A percentile compares a stretch with the other conserved stretches of the same genome.
phyloP scores from a whole-genome alignment of 2,797 vertebrate species.

The Melanotaenia maccullochi region DNA sequence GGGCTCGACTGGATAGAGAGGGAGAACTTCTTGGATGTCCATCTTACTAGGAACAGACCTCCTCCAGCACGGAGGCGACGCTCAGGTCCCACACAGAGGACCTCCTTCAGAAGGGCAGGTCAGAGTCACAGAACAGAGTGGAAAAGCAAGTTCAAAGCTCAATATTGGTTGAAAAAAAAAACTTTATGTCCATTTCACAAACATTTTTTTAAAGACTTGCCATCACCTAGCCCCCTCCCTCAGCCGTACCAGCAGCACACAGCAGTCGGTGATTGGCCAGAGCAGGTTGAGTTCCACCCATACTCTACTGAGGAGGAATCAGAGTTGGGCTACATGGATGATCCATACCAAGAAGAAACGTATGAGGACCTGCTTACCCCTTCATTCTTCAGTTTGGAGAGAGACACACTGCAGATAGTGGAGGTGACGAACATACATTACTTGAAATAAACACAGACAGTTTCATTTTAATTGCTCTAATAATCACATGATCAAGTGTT shows the following conservation, averaged over 20 bases:
- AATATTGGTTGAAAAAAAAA: neutral
- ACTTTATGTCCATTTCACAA: conserved; percentile 10
- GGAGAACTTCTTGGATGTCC: conserved; percentile 86
- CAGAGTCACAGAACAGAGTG: conserved; percentile 19
- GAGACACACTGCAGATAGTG: conserved; percentile 85
- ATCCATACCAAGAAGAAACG: conserved; percentile 84
- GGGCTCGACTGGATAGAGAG: conserved; percentile 86
- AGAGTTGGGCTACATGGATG: conserved; percentile 87
- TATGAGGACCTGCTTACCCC: conserved; percentile 85
- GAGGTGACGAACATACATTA: conserved; percentile 72
- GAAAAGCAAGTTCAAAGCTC: neutral
- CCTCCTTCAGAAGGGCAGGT: conserved; percentile 84
- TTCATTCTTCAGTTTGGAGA: conserved; percentile 84
- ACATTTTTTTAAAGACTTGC: conserved; percentile 73
- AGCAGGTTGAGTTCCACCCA: conserved; percentile 84
- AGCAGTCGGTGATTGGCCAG: conserved; percentile 80
- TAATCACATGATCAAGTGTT: neutral
- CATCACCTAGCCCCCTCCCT: conserved; percentile 80
- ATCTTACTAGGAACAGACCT: conserved; percentile 86
- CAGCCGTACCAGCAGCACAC: conserved; percentile 80
- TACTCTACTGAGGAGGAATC: conserved; percentile 84
- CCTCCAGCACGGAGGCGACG: conserved; percentile 84
- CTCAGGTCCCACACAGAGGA: conserved; percentile 81
- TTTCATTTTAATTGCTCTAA: neutral
- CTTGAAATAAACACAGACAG: neutral